Base-by-base conservation (phyloP, 2,888 invertebrate genomes). In the Nezara viridula region DNA sequence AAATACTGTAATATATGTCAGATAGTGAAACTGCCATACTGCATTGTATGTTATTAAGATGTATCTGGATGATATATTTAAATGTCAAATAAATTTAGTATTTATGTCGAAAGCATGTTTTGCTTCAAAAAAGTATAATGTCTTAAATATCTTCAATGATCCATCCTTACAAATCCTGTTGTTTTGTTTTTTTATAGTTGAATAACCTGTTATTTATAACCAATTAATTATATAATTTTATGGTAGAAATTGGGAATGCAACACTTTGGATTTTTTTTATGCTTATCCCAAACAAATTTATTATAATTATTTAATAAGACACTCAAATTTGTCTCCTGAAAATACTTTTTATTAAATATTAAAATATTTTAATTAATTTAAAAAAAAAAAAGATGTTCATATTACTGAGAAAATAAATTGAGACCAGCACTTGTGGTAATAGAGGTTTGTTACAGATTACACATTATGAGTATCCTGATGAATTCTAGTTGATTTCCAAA, bases 31-130 rank as follows among this genome's bases (percentile, higher is more conserved):
- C 90, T 90, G 90, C 90, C 89, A 90, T 90, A 89, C 85, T 90
- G 81, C 90, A 89, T 89, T 90, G 66, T 89, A 88, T 86, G 86
- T 90, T 89, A 88, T 89, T 89, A 88, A 86, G 81, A 88, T 90
- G 90, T 90, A 89, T 90, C 88, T 90, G 90, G 89, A 89, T 89
- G 88, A 88, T 89, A 89, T 89, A 88, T 90, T 73, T 86, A 90
- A 89, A 89, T 90, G 90, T 88, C 66, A 90, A 90, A 90, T 90
- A 90, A 90, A 90, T 90, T 90, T 90, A 90, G 90, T 90, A 90
- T 90, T 89, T 90, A 89, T 90, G 90, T 89, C 89, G 89, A 89
- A 85, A 90, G 85, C 77, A 90, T 90, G 90, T 60, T 40, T 87
- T 87, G 88, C 88, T 89, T 89, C 66, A 73, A 44, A 27, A 66